A percentile compares a stretch with the other conserved stretches of the same genome.
phyloP scores from a whole-genome alignment of 2,797 vertebrate species.

The Pantherophis vulpinus region DNA sequence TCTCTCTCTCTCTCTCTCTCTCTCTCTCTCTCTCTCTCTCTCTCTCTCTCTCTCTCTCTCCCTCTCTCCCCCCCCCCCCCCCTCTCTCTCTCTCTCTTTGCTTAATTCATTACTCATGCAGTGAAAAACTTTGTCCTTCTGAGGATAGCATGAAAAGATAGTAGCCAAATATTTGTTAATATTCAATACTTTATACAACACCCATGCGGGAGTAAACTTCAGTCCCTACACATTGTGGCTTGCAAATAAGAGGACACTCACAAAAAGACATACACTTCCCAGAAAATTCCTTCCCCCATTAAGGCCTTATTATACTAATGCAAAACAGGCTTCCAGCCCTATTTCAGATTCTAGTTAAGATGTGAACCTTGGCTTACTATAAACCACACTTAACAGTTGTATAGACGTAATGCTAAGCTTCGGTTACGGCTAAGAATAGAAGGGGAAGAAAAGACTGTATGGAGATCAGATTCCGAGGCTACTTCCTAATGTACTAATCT shows the following conservation, averaged over 20 bases:
- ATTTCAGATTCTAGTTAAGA: background rate
- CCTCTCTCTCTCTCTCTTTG: constrained; percentile 10
- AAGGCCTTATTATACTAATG: background rate
- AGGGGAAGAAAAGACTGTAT: background rate
- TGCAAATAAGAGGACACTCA: background rate
- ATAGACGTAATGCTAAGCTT: background rate
- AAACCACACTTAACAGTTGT: background rate
- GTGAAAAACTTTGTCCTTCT: constrained; percentile 60
- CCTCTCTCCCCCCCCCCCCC: too few relatives aligned
- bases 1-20: constrained; percentile 34
- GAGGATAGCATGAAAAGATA: constrained; percentile 51
- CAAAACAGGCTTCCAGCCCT: background rate
- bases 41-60: too few relatives aligned
- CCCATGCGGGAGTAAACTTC: background rate
- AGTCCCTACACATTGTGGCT: background rate
- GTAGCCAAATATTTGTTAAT: constrained; percentile 52
- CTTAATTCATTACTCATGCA: constrained; percentile 60
- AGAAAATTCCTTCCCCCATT: background rate
- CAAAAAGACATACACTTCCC: background rate
- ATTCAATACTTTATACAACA: constrained; percentile 46
- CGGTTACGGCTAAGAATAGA: background rate
- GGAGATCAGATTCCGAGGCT: background rate
- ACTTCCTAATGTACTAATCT: background rate
- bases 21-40: constrained; percentile 7
- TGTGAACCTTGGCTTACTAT: background rate